These are phyloP conservation scores for Oreocharis arfaki DNA, from an alignment of 2,113 vertebrate species.

Conservation along the genomic window DNA sequence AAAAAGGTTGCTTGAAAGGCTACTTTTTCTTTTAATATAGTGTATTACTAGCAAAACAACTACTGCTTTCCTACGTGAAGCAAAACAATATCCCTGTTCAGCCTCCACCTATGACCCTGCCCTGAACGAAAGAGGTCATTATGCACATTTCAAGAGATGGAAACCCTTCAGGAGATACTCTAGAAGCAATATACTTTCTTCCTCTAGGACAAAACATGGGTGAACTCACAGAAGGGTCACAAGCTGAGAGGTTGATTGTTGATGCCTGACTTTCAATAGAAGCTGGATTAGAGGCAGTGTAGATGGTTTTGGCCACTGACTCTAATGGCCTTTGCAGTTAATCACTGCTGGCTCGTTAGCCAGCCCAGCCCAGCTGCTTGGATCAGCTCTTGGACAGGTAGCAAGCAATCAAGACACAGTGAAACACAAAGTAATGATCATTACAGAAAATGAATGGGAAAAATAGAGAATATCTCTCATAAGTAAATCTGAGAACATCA, in stretches of 20 bases:
- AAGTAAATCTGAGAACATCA: neutral
- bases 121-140: neutral
- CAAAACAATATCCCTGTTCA: neutral
- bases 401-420: neutral
- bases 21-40: neutral
- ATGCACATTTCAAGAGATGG: neutral
- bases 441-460: slow-evolving; percentile 46
- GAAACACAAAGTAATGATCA: slow-evolving; percentile 15
- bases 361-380: neutral
- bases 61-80: neutral
- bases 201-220: neutral
- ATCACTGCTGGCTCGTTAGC: neutral
- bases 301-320: neutral
- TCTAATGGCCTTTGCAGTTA: neutral
- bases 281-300: neutral
- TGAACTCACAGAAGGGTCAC: neutral
- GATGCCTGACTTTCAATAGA: neutral
- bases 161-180: neutral
- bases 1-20: neutral
- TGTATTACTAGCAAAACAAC: neutral
- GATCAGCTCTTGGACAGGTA: slow-evolving; percentile 12
- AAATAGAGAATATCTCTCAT: neutral
- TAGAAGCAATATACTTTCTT: neutral
- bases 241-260: neutral
- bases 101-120: neutral